A percentile compares a stretch with the other conserved stretches of the same genome.
These are phyloP conservation scores for Ceryle rudis DNA, from an alignment of 2,797 vertebrate genomes.

Conservation along the genomic window DNA sequence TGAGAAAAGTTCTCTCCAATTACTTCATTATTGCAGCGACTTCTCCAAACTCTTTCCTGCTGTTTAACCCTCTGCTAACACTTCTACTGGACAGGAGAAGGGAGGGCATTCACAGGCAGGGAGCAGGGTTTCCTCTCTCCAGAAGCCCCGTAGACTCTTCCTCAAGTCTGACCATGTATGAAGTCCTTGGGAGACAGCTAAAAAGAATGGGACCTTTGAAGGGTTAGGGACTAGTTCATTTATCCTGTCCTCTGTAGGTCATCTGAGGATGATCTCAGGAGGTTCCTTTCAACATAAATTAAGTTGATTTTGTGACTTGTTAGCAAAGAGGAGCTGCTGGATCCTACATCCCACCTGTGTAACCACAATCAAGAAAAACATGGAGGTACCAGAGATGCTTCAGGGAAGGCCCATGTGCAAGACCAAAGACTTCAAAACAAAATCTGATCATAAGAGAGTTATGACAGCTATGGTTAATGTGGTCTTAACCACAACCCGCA, in stretches of 20 bases:
- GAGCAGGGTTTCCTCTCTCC: background rate
- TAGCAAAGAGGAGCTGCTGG: background rate
- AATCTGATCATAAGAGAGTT: accelerated
- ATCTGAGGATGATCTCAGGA: background rate
- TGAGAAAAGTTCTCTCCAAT: background rate
- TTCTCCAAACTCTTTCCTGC: background rate
- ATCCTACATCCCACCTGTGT: no score
- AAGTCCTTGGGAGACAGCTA: background rate
- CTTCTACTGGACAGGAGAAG: background rate
- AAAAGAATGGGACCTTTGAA: background rate
- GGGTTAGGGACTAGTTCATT: background rate
- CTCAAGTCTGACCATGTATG: background rate
- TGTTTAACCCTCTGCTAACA: background rate
- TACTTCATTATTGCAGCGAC: background rate
- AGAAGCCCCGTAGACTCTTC: background rate
- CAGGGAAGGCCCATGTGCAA: background rate
- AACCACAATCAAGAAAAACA: background rate
- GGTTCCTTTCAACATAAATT: background rate
- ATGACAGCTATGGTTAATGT: background rate
- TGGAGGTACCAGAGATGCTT: background rate
- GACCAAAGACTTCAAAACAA: background rate
- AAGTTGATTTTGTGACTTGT: background rate
- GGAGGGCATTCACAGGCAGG: background rate
- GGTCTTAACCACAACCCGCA: background rate
- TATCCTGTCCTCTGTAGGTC: background rate